Evolutionary conservation across 2,797 vertebrate genomes (phyloP), one percentile per base, ranked within the genome.

Genomic region (Somateria mollissima): DNA sequence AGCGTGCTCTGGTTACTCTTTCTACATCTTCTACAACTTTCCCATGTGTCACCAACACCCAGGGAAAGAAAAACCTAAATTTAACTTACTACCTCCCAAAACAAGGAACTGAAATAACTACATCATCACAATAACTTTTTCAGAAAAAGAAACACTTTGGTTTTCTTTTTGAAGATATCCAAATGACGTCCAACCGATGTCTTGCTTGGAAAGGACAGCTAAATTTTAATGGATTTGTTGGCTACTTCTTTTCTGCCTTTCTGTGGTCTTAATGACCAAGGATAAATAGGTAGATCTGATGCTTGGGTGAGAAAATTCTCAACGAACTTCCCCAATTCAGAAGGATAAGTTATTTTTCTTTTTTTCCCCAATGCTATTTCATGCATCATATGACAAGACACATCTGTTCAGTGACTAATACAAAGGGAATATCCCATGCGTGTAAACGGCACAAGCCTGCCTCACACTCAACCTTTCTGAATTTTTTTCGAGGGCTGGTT

Each of bases 351-450:
- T 90, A 70, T 81, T 88, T 84, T 49, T 41, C 39, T 51, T 43
- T 76, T 53, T 13, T 39, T 56, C 43, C 60, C 43, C 60, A 36
- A 12, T 86, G 73, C 65, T 67, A 51, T 45, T 87, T 32, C 75
- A 32, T 43, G 84, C 57, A 74, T 94, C 61, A 49, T 95, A 53
- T 92, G 96, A 93, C 54, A 80, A 94, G 94, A 82, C 85, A 95
- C 95, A 96, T 97, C 96, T 97, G 96, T 49, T 93, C 20, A 3
- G 37, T 93, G 96, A 95, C 94, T 97, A 88, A 94, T 15, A 58
- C 61, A 32, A 14, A 45, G 85, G 93, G 94, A 95, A 73, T 24
- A 94, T 95, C 96, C 94, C 92, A 65, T 93, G 92, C 82, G 80
- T 94, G 95, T 73, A 3, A 81, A 89, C 6, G 11, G 69, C 92